Conservation (phyloP, 1,140 invertebrate genomes). For the Platorchestia sp. region DNA sequence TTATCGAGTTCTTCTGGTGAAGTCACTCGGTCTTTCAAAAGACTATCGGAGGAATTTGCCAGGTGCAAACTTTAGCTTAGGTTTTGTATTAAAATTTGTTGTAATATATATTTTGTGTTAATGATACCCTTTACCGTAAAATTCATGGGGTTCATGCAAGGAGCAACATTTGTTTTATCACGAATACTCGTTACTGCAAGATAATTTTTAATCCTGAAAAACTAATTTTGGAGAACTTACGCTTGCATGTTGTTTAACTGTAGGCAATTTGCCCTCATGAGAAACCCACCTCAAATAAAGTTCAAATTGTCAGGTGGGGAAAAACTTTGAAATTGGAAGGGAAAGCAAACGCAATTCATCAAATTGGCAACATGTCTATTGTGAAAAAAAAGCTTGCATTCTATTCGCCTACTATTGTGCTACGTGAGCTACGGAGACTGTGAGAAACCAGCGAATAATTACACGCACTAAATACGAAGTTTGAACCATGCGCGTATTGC, state of each 20-base stretch:
- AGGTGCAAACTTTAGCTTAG: background rate
- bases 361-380: too few relatives aligned
- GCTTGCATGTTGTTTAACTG: too few relatives aligned
- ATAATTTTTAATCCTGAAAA: too few relatives aligned
- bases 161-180: too few relatives aligned
- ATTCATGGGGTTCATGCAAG: too few relatives aligned
- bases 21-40: background rate
- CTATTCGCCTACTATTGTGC: background rate
- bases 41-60: background rate
- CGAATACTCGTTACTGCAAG: too few relatives aligned
- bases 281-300: background rate
- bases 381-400: background rate
- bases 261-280: too few relatives aligned
- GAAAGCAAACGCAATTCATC: too few relatives aligned
- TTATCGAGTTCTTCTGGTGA: background rate
- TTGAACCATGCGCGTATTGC: background rate
- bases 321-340: too few relatives aligned
- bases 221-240: too few relatives aligned
- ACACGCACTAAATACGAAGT: background rate
- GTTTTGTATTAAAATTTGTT: too few relatives aligned
- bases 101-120: background rate
- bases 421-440: background rate
- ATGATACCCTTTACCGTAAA: too few relatives aligned
- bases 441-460: background rate
- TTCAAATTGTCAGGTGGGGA: background rate